Evolutionary conservation across 2,797 vertebrate species (phyloP).

Genomic region (Todus mexicanus): DNA sequence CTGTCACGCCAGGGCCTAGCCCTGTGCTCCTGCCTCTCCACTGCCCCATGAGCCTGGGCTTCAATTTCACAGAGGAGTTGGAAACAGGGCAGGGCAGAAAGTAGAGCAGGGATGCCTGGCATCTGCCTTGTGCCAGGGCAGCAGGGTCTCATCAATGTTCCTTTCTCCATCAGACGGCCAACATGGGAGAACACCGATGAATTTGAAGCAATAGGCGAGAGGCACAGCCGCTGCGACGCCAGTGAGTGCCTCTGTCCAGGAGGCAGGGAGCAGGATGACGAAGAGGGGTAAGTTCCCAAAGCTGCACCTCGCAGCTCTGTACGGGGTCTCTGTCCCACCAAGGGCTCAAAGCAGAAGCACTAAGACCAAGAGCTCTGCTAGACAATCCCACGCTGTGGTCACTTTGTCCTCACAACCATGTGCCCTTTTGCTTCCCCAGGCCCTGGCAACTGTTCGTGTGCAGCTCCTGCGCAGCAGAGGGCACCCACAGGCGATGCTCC

Average conservation of each 20-base stretch:
- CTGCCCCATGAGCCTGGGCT: too few relatives aligned
- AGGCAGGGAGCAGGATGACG: background rate
- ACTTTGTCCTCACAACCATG: background rate
- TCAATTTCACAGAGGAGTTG: too few relatives aligned
- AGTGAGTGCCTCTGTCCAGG: background rate
- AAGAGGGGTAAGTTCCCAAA: background rate
- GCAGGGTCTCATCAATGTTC: too few relatives aligned
- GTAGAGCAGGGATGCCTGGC: background rate
- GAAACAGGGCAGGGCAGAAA: too few relatives aligned
- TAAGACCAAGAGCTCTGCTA: background rate
- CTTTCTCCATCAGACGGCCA: background rate
- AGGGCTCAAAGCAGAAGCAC: background rate
- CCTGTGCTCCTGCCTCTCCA: too few relatives aligned
- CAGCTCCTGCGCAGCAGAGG: background rate
- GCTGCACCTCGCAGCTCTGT: background rate
- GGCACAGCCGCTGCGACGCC: background rate
- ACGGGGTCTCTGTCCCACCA: background rate
- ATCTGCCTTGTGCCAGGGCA: too few relatives aligned
- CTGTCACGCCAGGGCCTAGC: too few relatives aligned
- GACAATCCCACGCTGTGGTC: background rate
- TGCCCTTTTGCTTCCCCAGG: background rate
- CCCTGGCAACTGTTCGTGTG: background rate
- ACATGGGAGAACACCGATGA: background rate
- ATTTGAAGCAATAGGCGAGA: rapidly evolving
- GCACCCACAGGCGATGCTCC: background rate